These are phyloP conservation scores for Nebria brevicollis DNA, from an alignment of 2,888 invertebrate species.

Conservation along the genomic window DNA sequence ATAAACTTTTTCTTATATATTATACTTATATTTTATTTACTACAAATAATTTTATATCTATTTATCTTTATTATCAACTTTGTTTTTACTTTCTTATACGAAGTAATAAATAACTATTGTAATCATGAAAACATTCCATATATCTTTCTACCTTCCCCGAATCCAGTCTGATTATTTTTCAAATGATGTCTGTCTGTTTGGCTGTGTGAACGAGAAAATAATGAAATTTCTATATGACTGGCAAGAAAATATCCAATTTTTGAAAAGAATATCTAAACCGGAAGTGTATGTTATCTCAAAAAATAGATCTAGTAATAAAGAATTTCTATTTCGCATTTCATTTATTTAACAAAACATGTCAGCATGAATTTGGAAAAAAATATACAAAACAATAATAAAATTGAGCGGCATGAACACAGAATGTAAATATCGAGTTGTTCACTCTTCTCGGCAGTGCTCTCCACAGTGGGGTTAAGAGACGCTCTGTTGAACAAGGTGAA, in stretches of 20 bases:
- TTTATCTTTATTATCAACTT: too few relatives aligned
- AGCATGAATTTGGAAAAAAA: not conserved
- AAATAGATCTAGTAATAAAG: not conserved
- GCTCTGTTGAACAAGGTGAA: slow-evolving; percentile 6
- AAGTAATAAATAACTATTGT: too few relatives aligned
- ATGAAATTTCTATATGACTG: too few relatives aligned
- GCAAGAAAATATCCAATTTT: too few relatives aligned
- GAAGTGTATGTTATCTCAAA: not conserved
- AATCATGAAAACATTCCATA: too few relatives aligned
- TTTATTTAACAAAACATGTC: not conserved
- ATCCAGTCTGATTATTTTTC: too few relatives aligned
- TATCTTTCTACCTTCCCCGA: too few relatives aligned
- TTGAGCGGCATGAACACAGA: not conserved
- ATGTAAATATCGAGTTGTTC: slow-evolving; percentile 1
- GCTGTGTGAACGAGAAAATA: too few relatives aligned
- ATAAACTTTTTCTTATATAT: not conserved
- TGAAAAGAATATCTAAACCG: too few relatives aligned
- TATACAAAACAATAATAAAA: not conserved
- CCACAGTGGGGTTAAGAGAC: not conserved
- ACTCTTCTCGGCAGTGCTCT: not conserved
- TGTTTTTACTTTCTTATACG: too few relatives aligned
- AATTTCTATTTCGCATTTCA: not conserved
- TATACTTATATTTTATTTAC: not conserved
- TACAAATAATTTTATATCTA: not conserved
- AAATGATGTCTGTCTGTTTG: too few relatives aligned